Evolutionary conservation across 2,113 vertebrate genomes (phyloP).

Genomic region (Meriones unguiculatus): DNA sequence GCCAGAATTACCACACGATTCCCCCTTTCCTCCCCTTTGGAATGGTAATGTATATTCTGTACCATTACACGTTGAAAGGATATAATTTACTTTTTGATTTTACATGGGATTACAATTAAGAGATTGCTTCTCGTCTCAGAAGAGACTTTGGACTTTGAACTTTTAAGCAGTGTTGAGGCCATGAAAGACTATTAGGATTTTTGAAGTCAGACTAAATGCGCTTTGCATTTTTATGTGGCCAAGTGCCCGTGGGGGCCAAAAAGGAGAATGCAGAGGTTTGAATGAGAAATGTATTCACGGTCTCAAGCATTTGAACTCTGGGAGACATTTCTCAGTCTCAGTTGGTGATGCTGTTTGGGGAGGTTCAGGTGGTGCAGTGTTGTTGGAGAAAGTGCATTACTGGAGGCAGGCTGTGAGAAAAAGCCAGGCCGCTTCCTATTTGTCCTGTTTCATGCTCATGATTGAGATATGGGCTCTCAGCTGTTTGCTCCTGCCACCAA

Average conservation of each 20-base stretch:
- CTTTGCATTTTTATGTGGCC: not conserved
- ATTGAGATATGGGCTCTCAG: not conserved
- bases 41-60: not conserved
- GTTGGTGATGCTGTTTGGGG: not conserved
- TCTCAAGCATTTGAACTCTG: not conserved
- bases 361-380: too few relatives aligned
- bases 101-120: not conserved
- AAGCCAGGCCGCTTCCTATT: too few relatives aligned
- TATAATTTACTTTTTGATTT: slow-evolving; percentile 27
- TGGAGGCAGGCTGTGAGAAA: not conserved
- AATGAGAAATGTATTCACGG: not conserved
- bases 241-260: not conserved
- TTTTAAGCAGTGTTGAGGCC: not conserved
- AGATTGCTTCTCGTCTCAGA: not conserved
- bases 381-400: not conserved
- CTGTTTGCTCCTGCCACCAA: not conserved
- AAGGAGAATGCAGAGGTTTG: not conserved
- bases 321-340: not conserved
- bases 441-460: not conserved
- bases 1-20: not conserved
- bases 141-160: not conserved
- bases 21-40: not conserved
- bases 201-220: not conserved
- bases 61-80: not conserved
- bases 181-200: not conserved